Evolutionary conservation across 2,888 invertebrate genomes (phyloP).

Genomic region (Conops quadrifasciatus): DNA sequence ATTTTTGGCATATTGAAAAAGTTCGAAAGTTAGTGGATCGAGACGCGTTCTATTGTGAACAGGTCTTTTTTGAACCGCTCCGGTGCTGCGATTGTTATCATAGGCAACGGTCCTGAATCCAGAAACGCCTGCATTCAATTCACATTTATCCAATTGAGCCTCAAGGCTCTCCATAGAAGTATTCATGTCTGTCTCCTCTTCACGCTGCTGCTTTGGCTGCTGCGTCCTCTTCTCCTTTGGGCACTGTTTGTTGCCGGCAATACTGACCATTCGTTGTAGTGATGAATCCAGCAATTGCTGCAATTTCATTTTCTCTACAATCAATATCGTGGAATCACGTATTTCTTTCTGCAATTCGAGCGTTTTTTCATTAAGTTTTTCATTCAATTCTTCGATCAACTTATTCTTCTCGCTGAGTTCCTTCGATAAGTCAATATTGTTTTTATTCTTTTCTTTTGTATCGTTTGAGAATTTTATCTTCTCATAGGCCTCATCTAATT

Average conservation of each 20-base stretch:
- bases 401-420: background rate
- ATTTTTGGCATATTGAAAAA: background rate
- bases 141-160: too few relatives aligned
- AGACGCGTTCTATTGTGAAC: background rate
- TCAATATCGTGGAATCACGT: conserved; percentile 8
- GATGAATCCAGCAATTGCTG: background rate
- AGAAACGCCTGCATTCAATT: too few relatives aligned
- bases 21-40: background rate
- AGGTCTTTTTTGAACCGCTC: background rate
- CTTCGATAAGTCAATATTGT: background rate
- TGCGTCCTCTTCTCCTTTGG: too few relatives aligned
- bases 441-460: too few relatives aligned
- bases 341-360: conserved; percentile 22
- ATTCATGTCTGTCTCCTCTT: too few relatives aligned
- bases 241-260: too few relatives aligned
- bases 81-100: background rate
- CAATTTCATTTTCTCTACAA: conserved; percentile 19
- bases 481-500: too few relatives aligned
- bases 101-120: background rate
- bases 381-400: background rate
- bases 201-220: too few relatives aligned
- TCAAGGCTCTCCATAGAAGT: too few relatives aligned
- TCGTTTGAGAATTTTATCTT: too few relatives aligned
- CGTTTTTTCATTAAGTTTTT: conserved; percentile 3
- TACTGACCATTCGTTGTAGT: background rate